phyloP scores from a whole-genome alignment of 2,797 vertebrate genomes.

The Sebastolobus alascanus region DNA sequence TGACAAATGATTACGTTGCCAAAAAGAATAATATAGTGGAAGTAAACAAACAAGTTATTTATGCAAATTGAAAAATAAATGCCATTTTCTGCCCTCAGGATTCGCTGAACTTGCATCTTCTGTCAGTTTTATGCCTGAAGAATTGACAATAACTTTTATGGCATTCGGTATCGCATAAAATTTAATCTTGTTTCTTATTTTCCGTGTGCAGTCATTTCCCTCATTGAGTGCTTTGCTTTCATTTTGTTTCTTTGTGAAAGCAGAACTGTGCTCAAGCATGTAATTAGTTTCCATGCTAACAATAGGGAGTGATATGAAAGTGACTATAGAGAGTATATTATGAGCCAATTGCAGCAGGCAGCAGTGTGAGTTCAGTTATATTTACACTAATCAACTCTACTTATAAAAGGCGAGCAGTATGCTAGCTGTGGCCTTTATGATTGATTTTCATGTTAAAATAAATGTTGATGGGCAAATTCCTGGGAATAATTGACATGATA shows the following conservation, averaged over 20 bases:
- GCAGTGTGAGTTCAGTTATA: neutral
- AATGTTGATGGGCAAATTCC: neutral
- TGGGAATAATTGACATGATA: neutral
- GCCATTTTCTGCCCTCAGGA: neutral
- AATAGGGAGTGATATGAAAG: slow-evolving; percentile 33
- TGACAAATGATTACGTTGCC: neutral
- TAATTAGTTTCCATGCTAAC: slow-evolving; percentile 41
- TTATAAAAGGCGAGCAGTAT: neutral
- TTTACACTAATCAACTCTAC: slow-evolving; percentile 12
- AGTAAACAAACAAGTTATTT: neutral
- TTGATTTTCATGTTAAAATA: neutral
- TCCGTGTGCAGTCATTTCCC: neutral
- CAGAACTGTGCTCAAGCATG: slow-evolving; percentile 39
- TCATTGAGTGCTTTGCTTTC: slow-evolving; percentile 1
- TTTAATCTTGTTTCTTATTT: slow-evolving; percentile 21
- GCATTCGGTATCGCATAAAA: neutral
- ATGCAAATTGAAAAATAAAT: neutral
- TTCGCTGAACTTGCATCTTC: neutral
- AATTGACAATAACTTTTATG: slow-evolving; percentile 8
- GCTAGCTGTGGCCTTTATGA: neutral
- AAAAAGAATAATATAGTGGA: neutral
- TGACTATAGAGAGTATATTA: slow-evolving; percentile 14
- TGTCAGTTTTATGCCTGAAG: neutral
- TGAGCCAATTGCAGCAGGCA: neutral
- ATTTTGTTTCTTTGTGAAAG: slow-evolving; percentile 24